phyloP scores from a whole-genome alignment of 2,113 vertebrate species.

The Mohoua ochrocephala region DNA sequence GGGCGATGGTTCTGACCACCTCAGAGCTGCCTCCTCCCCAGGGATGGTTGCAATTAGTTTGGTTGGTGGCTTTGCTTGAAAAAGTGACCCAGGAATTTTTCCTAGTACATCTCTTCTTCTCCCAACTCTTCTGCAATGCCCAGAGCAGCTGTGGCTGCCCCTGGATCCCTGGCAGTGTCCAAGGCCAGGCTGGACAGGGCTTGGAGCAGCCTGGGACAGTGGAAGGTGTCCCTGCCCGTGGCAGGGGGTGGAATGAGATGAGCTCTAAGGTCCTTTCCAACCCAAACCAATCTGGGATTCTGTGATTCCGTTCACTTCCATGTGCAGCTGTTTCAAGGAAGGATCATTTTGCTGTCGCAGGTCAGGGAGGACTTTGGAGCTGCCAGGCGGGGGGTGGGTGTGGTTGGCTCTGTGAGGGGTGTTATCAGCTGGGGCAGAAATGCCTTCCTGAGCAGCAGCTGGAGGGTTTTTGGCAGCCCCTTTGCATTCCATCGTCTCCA shows the following conservation, averaged over 20 bases:
- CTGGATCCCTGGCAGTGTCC: not conserved
- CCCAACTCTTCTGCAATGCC: not conserved
- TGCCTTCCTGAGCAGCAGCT: not conserved
- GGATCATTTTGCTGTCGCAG: fast-evolving
- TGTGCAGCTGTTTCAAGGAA: not conserved
- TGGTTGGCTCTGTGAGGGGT: not conserved
- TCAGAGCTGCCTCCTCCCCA: not conserved
- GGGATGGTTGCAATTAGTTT: not conserved
- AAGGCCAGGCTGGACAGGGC: not conserved
- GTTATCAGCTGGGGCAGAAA: conserved; percentile 16
- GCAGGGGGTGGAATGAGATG: not conserved
- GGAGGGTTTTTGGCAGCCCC: not conserved
- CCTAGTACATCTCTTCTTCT: not conserved
- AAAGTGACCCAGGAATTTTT: not conserved
- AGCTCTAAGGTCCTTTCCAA: not conserved
- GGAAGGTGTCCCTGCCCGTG: not conserved
- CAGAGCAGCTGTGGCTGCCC: not conserved
- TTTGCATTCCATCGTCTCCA: not conserved
- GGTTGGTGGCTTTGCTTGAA: not conserved
- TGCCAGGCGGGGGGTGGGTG: not conserved
- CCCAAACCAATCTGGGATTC: not conserved
- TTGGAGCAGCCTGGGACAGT: not conserved
- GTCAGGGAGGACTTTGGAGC: not conserved
- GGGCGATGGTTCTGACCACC: not conserved
- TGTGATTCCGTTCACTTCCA: fast-evolving